Evolutionary conservation across 2,797 vertebrate genomes (phyloP).

Genomic region (Triplophysa bombifrons): DNA sequence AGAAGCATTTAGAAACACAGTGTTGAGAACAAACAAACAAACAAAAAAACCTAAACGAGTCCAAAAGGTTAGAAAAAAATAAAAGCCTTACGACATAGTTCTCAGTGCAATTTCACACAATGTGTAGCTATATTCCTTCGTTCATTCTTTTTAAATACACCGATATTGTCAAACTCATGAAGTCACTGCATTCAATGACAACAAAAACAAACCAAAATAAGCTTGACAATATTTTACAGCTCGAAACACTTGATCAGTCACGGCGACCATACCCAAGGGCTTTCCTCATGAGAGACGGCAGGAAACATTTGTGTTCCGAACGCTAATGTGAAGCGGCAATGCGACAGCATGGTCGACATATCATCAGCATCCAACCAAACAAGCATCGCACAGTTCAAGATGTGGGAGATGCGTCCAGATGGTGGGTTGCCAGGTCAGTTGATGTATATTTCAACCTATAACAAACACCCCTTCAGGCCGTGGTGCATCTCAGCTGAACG

Average conservation of each 20-base stretch:
- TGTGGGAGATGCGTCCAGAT: conserved; percentile 54
- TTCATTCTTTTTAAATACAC: conserved; percentile 62
- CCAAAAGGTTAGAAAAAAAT: conserved; percentile 82
- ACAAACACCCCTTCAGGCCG: conserved; percentile 65
- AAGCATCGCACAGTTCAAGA: conserved; percentile 50
- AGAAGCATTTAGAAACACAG: conserved; percentile 94
- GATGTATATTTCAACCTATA: conserved; percentile 63
- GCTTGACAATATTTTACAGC: conserved; percentile 69
- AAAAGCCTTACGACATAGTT: conserved; percentile 85
- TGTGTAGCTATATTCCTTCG: conserved; percentile 78
- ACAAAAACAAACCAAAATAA: conserved; percentile 66
- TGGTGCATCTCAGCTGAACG: conserved; percentile 67
- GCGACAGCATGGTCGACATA: conserved; percentile 60
- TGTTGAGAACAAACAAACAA: conserved; percentile 83
- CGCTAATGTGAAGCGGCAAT: conserved; percentile 55
- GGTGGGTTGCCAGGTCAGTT: conserved; percentile 63
- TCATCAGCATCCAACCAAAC: conserved; percentile 55
- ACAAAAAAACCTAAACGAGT: conserved; percentile 82
- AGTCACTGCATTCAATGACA: conserved; percentile 71
- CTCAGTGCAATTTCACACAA: conserved; percentile 84
- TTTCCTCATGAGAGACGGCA: conserved; percentile 47
- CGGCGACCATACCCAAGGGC: conserved; percentile 55
- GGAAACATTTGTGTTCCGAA: conserved; percentile 46
- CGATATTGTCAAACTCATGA: conserved; percentile 43
- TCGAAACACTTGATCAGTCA: conserved; percentile 67